Evolutionary conservation across 2,113 vertebrate species (phyloP).

Genomic region (Sapayoa aenigma): DNA sequence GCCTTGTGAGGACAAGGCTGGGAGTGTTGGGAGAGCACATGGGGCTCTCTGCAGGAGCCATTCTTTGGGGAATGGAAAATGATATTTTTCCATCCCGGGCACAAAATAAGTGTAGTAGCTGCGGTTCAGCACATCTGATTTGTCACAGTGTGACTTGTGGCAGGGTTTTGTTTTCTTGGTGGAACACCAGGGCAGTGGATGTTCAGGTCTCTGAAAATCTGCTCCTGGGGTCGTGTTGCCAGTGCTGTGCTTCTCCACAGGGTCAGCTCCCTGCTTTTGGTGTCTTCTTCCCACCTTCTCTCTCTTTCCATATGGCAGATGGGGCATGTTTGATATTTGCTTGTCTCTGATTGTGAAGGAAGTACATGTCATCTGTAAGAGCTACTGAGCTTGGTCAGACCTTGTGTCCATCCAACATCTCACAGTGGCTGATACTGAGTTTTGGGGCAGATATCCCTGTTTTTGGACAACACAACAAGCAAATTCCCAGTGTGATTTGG

Average conservation of each 20-base stretch:
- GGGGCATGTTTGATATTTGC: not conserved
- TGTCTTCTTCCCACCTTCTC: not conserved
- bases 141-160: not conserved
- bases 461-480: rapidly evolving
- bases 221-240: not conserved
- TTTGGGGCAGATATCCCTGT: not conserved
- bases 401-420: not conserved
- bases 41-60: not conserved
- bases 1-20: not conserved
- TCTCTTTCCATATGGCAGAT: not conserved
- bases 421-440: not conserved
- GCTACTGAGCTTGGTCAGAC: not conserved
- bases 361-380: not conserved
- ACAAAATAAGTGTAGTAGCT: not conserved
- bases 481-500: not conserved
- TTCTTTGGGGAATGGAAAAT: too few relatives aligned
- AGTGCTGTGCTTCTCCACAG: not conserved
- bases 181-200: not conserved
- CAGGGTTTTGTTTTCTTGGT: not conserved
- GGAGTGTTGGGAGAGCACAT: not conserved
- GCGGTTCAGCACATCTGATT: not conserved
- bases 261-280: not conserved
- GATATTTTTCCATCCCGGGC: not conserved
- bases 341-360: not conserved
- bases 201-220: not conserved